A percentile compares a stretch with the other conserved stretches of the same genome.
Conservation (phyloP, 2,113 vertebrate species). For the Centrocercus urophasianus region DNA sequence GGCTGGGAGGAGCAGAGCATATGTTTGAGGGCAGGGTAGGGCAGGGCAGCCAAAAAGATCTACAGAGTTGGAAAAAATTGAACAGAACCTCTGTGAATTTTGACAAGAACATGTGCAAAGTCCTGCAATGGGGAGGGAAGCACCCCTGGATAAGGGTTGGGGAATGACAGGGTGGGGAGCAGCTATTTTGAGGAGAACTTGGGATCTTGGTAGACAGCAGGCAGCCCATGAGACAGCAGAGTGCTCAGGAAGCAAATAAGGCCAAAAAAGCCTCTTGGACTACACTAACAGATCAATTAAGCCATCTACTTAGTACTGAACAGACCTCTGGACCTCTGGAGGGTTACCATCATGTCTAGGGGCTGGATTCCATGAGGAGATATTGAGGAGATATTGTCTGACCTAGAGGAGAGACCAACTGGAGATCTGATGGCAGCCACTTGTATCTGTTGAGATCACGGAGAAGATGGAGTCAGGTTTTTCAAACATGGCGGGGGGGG, state of each 20-base stretch:
- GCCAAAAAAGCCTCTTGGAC: background rate
- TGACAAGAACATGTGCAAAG: background rate
- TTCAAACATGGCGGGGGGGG: background rate
- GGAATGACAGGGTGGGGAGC: background rate
- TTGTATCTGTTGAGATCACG: background rate
- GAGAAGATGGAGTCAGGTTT: background rate
- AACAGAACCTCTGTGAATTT: background rate
- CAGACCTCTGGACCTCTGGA: background rate
- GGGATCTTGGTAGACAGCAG: background rate
- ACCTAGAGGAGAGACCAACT: background rate
- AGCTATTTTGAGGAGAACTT: background rate
- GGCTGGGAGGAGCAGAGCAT: background rate
- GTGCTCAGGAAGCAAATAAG: background rate
- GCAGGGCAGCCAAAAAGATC: background rate
- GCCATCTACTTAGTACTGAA: background rate
- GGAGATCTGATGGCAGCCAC: background rate
- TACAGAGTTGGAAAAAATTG: background rate
- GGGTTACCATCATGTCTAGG: background rate
- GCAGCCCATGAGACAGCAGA: background rate
- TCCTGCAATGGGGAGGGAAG: rapidly evolving
- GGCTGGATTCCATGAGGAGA: background rate
- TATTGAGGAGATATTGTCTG: background rate
- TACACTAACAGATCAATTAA: background rate
- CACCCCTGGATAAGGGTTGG: background rate
- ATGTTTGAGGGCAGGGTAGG: background rate